Conservation (phyloP, 2,797 vertebrate species). For the Neomorphus geoffroyi region DNA sequence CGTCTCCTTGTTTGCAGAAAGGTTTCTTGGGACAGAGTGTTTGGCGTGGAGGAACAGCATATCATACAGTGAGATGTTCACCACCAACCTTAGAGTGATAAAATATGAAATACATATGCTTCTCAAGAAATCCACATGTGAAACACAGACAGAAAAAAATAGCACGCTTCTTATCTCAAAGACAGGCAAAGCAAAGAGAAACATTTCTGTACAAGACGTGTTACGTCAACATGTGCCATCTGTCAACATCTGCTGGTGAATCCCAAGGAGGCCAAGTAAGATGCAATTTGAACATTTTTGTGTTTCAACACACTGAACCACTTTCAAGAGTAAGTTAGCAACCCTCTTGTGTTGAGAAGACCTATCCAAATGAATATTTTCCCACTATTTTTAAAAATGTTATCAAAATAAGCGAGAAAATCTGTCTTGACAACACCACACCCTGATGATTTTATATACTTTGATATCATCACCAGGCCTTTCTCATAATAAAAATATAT, state of each 20-base stretch:
- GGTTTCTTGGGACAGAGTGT: neutral
- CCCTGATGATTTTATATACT: neutral
- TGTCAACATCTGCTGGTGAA: neutral
- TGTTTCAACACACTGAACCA: neutral
- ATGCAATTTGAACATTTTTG: neutral
- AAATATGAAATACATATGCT: constrained; percentile 5
- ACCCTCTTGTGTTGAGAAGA: neutral
- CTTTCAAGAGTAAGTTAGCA: neutral
- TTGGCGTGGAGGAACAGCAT: neutral
- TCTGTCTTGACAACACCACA: neutral
- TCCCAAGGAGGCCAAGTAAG: neutral
- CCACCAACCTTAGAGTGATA: neutral
- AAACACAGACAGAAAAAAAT: neutral
- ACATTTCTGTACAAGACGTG: neutral
- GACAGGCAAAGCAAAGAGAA: constrained; percentile 28
- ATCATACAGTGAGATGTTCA: neutral
- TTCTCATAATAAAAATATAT: neutral
- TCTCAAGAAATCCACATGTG: neutral
- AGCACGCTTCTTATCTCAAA: neutral
- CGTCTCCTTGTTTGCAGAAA: neutral
- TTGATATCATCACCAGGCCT: neutral
- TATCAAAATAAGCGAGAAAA: neutral
- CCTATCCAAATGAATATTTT: neutral
- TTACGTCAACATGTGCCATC: neutral
- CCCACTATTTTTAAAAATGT: neutral